Evolutionary conservation across 1,140 invertebrate genomes (phyloP).

Genomic region (Proctacanthus coquilletti): DNA sequence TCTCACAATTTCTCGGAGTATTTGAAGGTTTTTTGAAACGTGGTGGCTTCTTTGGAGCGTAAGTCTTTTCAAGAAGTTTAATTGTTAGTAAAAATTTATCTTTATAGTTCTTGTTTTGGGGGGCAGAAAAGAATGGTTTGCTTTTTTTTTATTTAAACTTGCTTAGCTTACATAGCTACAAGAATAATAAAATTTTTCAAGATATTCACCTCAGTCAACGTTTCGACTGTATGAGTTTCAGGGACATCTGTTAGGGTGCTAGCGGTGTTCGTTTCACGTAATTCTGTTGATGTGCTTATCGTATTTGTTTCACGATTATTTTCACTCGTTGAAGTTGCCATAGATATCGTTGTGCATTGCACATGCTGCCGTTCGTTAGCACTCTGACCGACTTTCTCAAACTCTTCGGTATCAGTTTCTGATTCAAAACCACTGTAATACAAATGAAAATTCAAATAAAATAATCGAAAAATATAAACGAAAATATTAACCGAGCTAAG

Average conservation of each 20-base stretch:
- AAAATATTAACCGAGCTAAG: neutral
- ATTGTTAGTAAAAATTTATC: no score
- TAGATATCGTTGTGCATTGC: slow-evolving; percentile 5
- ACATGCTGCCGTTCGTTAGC: slow-evolving; percentile 32
- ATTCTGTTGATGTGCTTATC: slow-evolving; percentile 6
- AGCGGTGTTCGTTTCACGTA: neutral
- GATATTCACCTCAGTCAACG: slow-evolving; percentile 21
- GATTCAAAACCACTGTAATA: slow-evolving; percentile 52
- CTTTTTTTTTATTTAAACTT: no score
- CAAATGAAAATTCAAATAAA: slow-evolving; percentile 9
- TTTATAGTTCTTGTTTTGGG: no score
- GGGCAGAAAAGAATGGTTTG: no score
- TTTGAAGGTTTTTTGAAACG: neutral
- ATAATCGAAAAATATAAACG: slow-evolving; percentile 1
- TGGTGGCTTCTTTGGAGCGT: neutral
- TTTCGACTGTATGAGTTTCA: slow-evolving; percentile 13
- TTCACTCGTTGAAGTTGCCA: slow-evolving; percentile 14
- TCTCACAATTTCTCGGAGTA: neutral
- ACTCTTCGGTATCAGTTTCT: slow-evolving; percentile 68
- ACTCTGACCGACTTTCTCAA: slow-evolving; percentile 57
- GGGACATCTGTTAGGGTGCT: slow-evolving; percentile 16
- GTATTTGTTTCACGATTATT: slow-evolving; percentile 8
- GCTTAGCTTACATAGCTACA: no score
- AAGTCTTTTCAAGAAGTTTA: no score
- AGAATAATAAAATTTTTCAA: no score